These are phyloP conservation scores for Melanerpes aurifrons DNA, from an alignment of 2,113 vertebrate genomes.

Conservation along the genomic window DNA sequence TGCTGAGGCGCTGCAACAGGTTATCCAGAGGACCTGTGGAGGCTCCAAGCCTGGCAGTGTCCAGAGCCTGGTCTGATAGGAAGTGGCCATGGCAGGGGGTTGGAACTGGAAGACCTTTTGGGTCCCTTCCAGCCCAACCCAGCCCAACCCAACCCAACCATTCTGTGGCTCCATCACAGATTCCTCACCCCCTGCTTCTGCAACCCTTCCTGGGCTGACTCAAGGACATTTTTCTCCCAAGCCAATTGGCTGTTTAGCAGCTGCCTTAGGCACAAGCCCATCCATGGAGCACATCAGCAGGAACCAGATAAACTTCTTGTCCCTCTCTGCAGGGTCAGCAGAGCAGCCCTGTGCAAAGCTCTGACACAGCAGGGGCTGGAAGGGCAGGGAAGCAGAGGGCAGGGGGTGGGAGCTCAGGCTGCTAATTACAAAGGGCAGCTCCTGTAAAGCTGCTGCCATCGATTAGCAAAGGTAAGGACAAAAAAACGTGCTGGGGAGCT, in stretches of 20 bases:
- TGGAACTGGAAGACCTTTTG: too few species aligned
- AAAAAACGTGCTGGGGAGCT: background rate
- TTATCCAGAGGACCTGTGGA: too few species aligned
- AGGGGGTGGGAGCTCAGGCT: background rate
- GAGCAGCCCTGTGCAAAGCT: background rate
- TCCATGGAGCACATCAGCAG: background rate
- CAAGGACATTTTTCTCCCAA: background rate
- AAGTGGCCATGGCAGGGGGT: too few species aligned
- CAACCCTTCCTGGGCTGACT: background rate
- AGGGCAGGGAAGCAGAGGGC: background rate
- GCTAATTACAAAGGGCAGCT: background rate
- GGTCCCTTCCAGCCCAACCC: too few species aligned
- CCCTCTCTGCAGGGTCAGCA: background rate
- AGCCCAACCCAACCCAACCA: background rate
- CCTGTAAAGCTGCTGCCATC: too few species aligned
- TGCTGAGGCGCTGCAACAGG: too few species aligned
- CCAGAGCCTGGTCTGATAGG: too few species aligned
- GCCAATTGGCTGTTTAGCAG: background rate
- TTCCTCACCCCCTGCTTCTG: background rate
- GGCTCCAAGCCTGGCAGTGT: too few species aligned
- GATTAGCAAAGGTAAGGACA: background rate
- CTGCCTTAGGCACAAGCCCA: background rate
- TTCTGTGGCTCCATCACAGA: too few species aligned
- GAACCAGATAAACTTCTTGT: background rate
- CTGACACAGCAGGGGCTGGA: background rate